Conservation (phyloP, 2,113 vertebrate species). For the Tetraodon nigroviridis region DNA sequence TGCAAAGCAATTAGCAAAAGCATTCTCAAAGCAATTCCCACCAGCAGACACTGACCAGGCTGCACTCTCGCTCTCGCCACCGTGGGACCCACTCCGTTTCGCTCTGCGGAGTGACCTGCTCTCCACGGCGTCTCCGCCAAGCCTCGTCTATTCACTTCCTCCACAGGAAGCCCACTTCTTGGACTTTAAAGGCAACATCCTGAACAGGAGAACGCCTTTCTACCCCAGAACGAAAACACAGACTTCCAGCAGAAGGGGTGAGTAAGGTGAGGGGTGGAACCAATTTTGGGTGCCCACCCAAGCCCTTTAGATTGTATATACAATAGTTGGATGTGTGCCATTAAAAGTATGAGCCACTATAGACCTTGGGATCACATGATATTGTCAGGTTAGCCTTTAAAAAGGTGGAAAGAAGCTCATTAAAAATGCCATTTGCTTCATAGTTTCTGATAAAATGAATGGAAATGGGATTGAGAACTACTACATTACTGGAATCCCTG, state of each 20-base stretch:
- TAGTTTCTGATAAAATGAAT: too few species aligned
- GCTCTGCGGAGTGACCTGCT: conserved; percentile 39
- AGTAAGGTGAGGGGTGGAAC: conserved; percentile 9
- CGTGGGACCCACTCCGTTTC: background rate
- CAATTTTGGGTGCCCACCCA: conserved; percentile 16
- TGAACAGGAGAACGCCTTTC: conserved; percentile 73
- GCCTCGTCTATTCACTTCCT: conserved; percentile 71
- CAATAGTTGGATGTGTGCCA: background rate
- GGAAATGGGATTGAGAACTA: too few species aligned
- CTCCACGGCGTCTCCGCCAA: conserved; percentile 46
- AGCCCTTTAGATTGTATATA: conserved; percentile 11
- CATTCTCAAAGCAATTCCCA: background rate
- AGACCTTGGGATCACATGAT: too few species aligned
- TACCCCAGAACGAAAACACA: conserved; percentile 68
- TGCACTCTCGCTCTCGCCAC: conserved; percentile 28
- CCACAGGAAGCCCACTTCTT: conserved; percentile 74
- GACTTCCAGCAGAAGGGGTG: conserved; percentile 18
- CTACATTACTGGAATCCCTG: too few species aligned
- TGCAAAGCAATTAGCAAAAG: conserved; percentile 9
- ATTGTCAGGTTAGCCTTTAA: too few species aligned
- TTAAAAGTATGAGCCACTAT: background rate
- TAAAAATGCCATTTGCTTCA: too few species aligned
- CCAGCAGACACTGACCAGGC: conserved; percentile 3
- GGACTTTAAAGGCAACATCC: conserved; percentile 76
- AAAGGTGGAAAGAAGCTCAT: too few species aligned